These are phyloP conservation scores for Grallaria varia DNA, from an alignment of 2,113 vertebrate species.

Conservation along the genomic window DNA sequence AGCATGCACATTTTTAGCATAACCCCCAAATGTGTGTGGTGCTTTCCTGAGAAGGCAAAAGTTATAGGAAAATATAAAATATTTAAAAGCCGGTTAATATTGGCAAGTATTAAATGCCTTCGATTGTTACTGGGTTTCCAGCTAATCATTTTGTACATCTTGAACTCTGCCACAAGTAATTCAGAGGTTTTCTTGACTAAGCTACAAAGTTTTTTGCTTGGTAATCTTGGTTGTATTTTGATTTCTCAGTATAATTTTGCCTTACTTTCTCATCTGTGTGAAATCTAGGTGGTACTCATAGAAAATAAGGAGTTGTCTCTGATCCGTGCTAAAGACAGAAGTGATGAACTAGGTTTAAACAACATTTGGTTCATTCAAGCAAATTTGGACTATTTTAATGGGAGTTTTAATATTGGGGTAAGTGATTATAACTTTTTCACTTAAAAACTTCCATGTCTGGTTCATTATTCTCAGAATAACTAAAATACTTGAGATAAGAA, in stretches of 20 bases:
- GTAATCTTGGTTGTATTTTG: neutral
- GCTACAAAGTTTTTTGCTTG: neutral
- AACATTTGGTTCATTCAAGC: conserved; percentile 95
- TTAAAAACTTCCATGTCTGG: neutral
- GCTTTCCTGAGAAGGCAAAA: neutral
- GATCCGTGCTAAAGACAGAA: conserved; percentile 85
- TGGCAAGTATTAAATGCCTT: neutral
- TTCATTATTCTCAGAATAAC: neutral
- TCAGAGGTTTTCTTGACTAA: neutral
- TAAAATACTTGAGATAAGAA: neutral
- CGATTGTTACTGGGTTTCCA: neutral
- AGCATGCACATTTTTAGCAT: neutral
- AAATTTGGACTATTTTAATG: conserved; percentile 94
- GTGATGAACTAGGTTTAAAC: conserved; percentile 81
- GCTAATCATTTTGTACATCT: neutral
- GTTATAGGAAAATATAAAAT: neutral
- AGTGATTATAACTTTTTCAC: conserved; percentile 62
- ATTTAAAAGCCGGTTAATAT: neutral
- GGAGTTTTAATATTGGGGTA: conserved; percentile 92
- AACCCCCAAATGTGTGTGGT: neutral
- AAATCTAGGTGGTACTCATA: conserved; percentile 86
- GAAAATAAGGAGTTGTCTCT: conserved; percentile 98
- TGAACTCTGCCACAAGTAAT: neutral
- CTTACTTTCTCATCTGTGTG: neutral
- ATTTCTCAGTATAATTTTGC: conserved; percentile 16